phyloP scores from a whole-genome alignment of 2,888 invertebrate species.

The Drosophila mayaguana region DNA sequence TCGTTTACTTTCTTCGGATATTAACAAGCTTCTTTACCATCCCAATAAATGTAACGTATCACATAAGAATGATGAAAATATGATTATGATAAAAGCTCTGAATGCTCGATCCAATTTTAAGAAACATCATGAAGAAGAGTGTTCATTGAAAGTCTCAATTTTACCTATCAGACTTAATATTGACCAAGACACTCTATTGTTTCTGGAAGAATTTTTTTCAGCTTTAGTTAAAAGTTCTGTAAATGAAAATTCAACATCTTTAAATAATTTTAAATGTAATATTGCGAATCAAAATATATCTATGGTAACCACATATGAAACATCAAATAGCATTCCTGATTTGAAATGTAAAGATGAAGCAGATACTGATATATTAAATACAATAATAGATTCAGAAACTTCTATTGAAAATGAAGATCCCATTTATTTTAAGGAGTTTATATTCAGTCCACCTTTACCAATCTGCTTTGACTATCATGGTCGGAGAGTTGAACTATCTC shows the following conservation, averaged over 20 bases:
- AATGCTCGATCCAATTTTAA: constrained; percentile 93
- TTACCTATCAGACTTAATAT: constrained; percentile 96
- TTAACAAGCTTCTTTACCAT: constrained; percentile 98
- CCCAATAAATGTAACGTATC: constrained; percentile 92
- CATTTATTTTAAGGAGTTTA: constrained; percentile 92
- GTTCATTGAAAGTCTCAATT: constrained; percentile 93
- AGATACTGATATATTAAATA: constrained; percentile 87
- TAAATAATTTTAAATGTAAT: constrained; percentile 27
- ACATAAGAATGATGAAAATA: constrained; percentile 93
- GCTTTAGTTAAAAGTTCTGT: constrained; percentile 64
- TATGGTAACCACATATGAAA: constrained; percentile 89
- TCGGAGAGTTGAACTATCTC: constrained; percentile 94
- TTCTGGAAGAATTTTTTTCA: constrained; percentile 93
- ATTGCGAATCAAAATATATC: constrained; percentile 84
- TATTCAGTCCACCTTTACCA: constrained; percentile 96
- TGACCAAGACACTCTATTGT: constrained; percentile 97
- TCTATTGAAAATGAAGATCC: constrained; percentile 83
- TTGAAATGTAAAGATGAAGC: constrained; percentile 87
- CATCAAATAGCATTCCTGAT: constrained; percentile 79
- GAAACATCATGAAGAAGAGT: constrained; percentile 90
- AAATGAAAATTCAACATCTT: constrained; percentile 1
- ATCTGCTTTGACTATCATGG: constrained; percentile 98
- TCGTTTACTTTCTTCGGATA: constrained; percentile 92
- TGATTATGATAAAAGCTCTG: constrained; percentile 94
- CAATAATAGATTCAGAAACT: constrained; percentile 71